phyloP scores from a whole-genome alignment of 2,113 vertebrate genomes.

The Suncus etruscus region DNA sequence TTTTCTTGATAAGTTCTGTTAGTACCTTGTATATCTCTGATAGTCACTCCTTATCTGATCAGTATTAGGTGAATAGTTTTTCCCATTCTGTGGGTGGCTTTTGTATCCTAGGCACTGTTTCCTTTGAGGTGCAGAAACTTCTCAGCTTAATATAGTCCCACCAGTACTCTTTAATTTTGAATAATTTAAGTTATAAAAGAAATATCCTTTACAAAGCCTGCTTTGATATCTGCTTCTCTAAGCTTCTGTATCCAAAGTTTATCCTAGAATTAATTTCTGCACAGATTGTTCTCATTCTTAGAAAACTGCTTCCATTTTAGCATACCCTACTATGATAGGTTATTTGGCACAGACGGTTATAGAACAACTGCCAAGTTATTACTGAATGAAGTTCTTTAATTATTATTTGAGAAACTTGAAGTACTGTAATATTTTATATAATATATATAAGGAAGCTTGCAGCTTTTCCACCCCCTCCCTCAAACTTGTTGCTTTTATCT shows the following conservation, averaged over 20 bases:
- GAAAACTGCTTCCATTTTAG: slow-evolving; percentile 4
- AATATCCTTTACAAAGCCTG: neutral
- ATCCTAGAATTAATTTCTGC: slow-evolving; percentile 25
- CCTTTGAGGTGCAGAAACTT: too few relatives aligned
- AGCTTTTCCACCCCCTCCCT: neutral
- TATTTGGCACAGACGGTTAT: neutral
- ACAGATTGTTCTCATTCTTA: neutral
- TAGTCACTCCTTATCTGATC: too few relatives aligned
- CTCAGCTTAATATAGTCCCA: too few relatives aligned
- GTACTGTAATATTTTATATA: neutral
- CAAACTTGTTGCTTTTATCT: neutral
- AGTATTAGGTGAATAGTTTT: too few relatives aligned
- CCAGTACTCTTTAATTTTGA: neutral
- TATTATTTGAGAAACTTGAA: neutral
- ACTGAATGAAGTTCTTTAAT: slow-evolving; percentile 4
- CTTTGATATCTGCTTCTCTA: neutral
- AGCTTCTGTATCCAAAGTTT: neutral
- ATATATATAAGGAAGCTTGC: neutral
- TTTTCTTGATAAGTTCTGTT: too few relatives aligned
- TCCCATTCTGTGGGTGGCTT: too few relatives aligned
- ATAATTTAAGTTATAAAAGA: neutral
- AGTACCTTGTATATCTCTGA: too few relatives aligned
- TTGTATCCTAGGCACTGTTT: too few relatives aligned
- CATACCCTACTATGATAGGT: neutral
- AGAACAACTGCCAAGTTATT: neutral